phyloP scores from a whole-genome alignment of 2,888 invertebrate species.

The Pseudococcus longispinus region DNA sequence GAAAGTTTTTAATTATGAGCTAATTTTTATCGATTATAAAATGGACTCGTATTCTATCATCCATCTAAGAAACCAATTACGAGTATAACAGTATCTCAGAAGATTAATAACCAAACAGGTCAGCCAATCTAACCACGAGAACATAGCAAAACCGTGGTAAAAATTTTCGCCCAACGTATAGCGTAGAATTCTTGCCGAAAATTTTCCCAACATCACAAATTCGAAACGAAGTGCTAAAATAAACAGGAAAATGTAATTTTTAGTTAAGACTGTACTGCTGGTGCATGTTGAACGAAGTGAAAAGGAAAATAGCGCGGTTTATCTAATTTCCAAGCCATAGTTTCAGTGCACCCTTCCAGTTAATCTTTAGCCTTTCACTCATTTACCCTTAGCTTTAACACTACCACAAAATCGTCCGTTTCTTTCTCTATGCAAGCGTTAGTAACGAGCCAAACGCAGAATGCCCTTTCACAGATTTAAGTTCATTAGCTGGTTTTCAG shows the following conservation, averaged over 20 bases:
- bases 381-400: slow-evolving; percentile 43
- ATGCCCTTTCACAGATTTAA: slow-evolving; percentile 50
- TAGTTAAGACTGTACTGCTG: slow-evolving; percentile 37
- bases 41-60: too few species aligned
- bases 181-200: not conserved
- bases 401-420: slow-evolving; percentile 44
- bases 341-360: slow-evolving; percentile 46
- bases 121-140: not conserved
- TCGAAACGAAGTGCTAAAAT: slow-evolving; percentile 34
- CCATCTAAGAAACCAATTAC: too few species aligned
- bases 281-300: slow-evolving; percentile 45
- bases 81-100: too few species aligned
- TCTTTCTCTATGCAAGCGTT: slow-evolving; percentile 46
- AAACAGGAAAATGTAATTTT: slow-evolving; percentile 32
- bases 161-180: not conserved
- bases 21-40: too few species aligned
- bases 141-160: not conserved
- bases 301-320: slow-evolving; percentile 46
- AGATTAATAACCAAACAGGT: too few species aligned
- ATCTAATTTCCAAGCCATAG: slow-evolving; percentile 46
- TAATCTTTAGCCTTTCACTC: slow-evolving; percentile 46
- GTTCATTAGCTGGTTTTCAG: slow-evolving; percentile 49
- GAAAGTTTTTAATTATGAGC: too few species aligned
- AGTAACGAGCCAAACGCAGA: slow-evolving; percentile 44
- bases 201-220: not conserved